Evolutionary conservation across 2,797 vertebrate genomes (phyloP), one percentile per base, ranked within the genome.

Genomic region (Sebastes wilsoni): DNA sequence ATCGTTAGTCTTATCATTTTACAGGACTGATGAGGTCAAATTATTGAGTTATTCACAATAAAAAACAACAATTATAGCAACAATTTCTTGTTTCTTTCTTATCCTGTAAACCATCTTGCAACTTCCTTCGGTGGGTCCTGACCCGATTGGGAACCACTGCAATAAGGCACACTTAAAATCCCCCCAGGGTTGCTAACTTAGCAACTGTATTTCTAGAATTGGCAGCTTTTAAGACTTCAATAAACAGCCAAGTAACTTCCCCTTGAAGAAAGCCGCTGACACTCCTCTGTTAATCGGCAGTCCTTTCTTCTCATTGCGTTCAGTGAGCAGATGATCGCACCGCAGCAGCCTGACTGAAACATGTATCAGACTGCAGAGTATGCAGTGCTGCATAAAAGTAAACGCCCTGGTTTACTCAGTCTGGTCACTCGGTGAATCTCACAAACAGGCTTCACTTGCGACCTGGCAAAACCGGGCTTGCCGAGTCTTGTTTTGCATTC

Each of bases 401-500:
- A 54, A 22, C 2, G 2, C 3, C 9, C 49, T 20, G 18, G n/a
- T 58, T 30, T 55, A 25, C 23, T 46, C 56, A 18, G 11, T 36
- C 32, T 66, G 75, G 81, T 81, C 64, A 67, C 20, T 59, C 13
- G 1, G 4, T 25, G 8, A 0, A 34, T 75, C 23, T 58, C 25
- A 58, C 7, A 1, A 28, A 54, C 16, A 5, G 49, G 65, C 66
- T 69, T 60, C 18, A 7, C 34, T 72, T 13, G 20, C 2, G 3
- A 20, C 32, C 74, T 22, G 66, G 64, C 69, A 61, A 32, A 49
- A 54, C 36, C 27, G 2, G 23, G 32, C 84, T 13, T 78, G 83
- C 30, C 66, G 9, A 1, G 25, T 80, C 81, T 74, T 86, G 87
- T 56, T 79, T 64, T 58, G 11, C 6, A 8, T 80, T 73, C 54